Conservation (phyloP, 2,113 vertebrate species). For the Pogona vitticeps region DNA sequence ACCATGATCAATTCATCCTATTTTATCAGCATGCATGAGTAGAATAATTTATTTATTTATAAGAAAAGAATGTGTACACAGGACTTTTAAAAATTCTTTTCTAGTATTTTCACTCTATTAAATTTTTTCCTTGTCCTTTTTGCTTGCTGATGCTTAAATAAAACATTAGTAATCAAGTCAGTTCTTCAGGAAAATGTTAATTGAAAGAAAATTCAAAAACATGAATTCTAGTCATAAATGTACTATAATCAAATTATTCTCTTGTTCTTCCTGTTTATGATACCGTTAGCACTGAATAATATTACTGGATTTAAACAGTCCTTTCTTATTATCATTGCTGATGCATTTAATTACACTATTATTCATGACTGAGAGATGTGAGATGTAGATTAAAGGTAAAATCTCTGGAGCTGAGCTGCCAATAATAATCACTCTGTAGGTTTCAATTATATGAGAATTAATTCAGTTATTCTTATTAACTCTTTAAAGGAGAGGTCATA, state of each 20-base stretch:
- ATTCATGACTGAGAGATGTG: slow-evolving; percentile 60
- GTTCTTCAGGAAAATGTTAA: slow-evolving; percentile 23
- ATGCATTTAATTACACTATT: slow-evolving; percentile 59
- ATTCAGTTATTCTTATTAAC: slow-evolving; percentile 65
- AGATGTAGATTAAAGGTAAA: slow-evolving; percentile 68
- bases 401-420: slow-evolving; percentile 55
- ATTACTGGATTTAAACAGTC: slow-evolving; percentile 42
- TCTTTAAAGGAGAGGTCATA: slow-evolving; percentile 63
- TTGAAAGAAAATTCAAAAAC: slow-evolving; percentile 41
- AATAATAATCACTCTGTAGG: slow-evolving; percentile 46
- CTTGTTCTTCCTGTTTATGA: slow-evolving; percentile 52
- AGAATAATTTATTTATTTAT: too few relatives aligned
- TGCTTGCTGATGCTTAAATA: slow-evolving; percentile 48
- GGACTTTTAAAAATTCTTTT: slow-evolving; percentile 22
- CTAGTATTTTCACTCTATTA: not conserved
- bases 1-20: not conserved
- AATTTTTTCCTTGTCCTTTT: slow-evolving; percentile 47
- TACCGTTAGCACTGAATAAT: slow-evolving; percentile 32
- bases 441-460: slow-evolving; percentile 68
- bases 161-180: slow-evolving; percentile 34
- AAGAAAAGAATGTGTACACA: not conserved
- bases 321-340: slow-evolving; percentile 42
- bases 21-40: slow-evolving; percentile 8
- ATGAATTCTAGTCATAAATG: slow-evolving; percentile 49
- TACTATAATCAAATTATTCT: slow-evolving; percentile 55